These are phyloP conservation scores for Myocastor coypus DNA, from an alignment of 2,113 vertebrate species.

Conservation along the genomic window DNA sequence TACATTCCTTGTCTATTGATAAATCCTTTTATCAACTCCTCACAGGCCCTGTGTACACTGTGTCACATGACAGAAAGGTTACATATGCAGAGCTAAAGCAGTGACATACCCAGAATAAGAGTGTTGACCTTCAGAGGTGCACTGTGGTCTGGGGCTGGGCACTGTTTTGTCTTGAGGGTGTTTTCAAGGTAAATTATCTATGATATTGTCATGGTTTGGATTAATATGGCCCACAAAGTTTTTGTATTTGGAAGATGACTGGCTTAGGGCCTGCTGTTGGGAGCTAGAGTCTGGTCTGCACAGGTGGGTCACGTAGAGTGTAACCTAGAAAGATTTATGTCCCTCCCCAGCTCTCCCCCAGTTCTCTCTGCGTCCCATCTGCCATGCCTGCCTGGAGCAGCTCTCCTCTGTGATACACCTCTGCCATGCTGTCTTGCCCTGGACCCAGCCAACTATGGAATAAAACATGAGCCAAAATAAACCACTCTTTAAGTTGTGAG, in stretches of 20 bases:
- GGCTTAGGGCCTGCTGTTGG: neutral
- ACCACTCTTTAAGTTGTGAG: neutral
- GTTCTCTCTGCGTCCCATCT: neutral
- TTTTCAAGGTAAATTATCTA: neutral
- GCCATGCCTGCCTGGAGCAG: neutral
- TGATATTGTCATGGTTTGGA: neutral
- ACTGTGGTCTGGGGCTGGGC: neutral
- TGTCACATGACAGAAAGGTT: neutral
- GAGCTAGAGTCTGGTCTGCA: neutral
- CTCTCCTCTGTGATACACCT: neutral
- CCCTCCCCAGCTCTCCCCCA: neutral
- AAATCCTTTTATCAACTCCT: neutral
- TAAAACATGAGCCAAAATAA: neutral
- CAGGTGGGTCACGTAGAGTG: neutral
- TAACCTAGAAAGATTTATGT: neutral
- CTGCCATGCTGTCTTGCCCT: neutral
- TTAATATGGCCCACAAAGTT: neutral
- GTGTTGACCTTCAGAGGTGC: neutral
- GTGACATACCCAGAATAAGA: neutral
- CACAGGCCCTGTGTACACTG: neutral
- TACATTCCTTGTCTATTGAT: neutral
- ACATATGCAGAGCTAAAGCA: neutral
- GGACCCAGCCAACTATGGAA: neutral
- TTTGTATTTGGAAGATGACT: neutral
- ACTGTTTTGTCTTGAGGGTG: neutral